A percentile compares a stretch with the other conserved stretches of the same genome.
Conservation (phyloP, 2,888 invertebrate genomes). For the Lysandra coridon region DNA sequence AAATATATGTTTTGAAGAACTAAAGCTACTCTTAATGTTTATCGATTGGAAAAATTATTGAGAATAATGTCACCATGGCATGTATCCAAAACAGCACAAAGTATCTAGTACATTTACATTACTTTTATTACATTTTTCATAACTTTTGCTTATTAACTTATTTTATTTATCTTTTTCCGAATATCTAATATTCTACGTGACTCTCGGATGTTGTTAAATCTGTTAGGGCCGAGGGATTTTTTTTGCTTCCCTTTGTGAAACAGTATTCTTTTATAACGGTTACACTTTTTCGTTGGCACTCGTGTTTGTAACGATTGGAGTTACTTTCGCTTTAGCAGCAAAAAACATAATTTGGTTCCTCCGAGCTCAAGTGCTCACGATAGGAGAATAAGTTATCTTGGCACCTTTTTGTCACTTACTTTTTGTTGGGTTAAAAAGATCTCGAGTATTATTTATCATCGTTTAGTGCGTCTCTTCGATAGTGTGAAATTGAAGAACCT, state of each 20-base stretch:
- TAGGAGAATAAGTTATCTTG: conserved; percentile 29
- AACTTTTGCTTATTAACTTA: conserved; percentile 17
- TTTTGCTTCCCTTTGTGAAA: conserved; percentile 59
- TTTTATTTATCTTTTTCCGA: conserved; percentile 41
- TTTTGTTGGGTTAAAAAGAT: conserved; percentile 25
- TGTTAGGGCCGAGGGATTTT: conserved; percentile 62
- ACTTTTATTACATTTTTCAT: conserved; percentile 6
- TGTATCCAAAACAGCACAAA: neutral
- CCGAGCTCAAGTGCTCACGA: conserved; percentile 31
- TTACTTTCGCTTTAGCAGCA: conserved; percentile 38
- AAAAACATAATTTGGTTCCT: conserved; percentile 28
- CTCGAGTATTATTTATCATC: conserved; percentile 16
- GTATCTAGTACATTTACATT: neutral
- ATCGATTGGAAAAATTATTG: neutral
- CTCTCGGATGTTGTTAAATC: conserved; percentile 54
- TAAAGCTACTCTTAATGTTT: neutral
- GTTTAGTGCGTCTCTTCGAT: conserved; percentile 16
- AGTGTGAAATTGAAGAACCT: conserved; percentile 18
- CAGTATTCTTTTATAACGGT: conserved; percentile 69
- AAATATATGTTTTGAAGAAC: neutral
- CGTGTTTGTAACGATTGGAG: conserved; percentile 46
- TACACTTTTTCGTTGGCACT: conserved; percentile 63
- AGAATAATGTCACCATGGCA: neutral
- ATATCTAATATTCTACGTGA: conserved; percentile 75
- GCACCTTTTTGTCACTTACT: conserved; percentile 32